These are phyloP conservation scores for Lepeophtheirus salmonis DNA, from an alignment of 1,140 invertebrate species.

Conservation along the genomic window DNA sequence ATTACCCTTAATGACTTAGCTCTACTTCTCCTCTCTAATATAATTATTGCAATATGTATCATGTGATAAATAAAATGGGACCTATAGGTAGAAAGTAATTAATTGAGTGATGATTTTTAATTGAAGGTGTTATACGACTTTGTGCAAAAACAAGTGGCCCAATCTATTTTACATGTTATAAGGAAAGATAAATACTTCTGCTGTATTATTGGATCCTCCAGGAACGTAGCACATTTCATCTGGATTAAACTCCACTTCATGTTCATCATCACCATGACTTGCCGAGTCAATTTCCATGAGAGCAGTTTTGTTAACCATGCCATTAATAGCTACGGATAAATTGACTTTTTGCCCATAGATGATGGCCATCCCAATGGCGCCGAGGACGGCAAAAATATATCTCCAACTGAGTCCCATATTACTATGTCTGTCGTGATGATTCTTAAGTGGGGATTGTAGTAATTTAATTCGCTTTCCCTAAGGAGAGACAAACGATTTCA, in stretches of 20 bases:
- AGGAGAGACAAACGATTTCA: too few relatives aligned
- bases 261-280: not conserved
- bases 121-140: too few relatives aligned
- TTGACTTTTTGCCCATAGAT: constrained; percentile 73
- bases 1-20: too few relatives aligned
- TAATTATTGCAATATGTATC: too few relatives aligned
- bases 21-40: too few relatives aligned
- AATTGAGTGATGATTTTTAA: too few relatives aligned
- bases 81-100: too few relatives aligned
- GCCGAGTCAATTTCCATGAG: constrained; percentile 21
- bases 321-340: constrained; percentile 64
- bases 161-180: too few relatives aligned
- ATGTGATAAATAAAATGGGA: too few relatives aligned
- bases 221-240: not conserved
- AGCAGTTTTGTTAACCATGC: constrained; percentile 60
- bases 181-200: not conserved
- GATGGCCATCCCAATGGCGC: constrained; percentile 62
- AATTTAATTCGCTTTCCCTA: too few relatives aligned
- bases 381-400: constrained; percentile 47
- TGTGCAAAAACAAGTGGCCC: too few relatives aligned
- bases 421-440: not conserved
- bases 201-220: not conserved
- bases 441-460: too few relatives aligned
- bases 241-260: not conserved
- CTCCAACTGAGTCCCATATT: constrained; percentile 24